Evolutionary conservation across 2,113 vertebrate species (phyloP).

Genomic region (Genyomyrus donnyi): DNA sequence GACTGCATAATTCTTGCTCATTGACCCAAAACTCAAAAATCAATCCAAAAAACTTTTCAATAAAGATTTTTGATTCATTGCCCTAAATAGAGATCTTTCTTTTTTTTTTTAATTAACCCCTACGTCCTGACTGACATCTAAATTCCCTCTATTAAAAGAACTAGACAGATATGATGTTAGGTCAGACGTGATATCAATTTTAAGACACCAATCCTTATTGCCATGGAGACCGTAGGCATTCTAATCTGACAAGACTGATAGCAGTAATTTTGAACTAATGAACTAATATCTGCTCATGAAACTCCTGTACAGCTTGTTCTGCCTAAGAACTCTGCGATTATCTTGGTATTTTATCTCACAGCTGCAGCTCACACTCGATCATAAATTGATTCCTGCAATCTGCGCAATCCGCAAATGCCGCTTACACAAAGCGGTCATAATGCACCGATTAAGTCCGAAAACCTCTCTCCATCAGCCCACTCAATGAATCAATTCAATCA

Average conservation of each 20-base stretch:
- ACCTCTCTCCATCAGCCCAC: background rate
- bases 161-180: background rate
- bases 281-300: slow-evolving; percentile 2
- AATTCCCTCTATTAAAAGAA: background rate
- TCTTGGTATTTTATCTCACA: background rate
- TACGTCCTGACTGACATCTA: slow-evolving; percentile 13
- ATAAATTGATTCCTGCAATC: slow-evolving; percentile 5
- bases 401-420: background rate
- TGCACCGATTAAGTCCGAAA: background rate
- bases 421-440: background rate
- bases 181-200: slow-evolving; percentile 16
- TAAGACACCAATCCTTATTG: slow-evolving; percentile 11
- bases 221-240: slow-evolving; percentile 9
- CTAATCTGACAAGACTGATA: slow-evolving; percentile 15
- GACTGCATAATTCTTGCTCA: background rate
- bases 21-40: background rate
- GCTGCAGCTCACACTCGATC: background rate
- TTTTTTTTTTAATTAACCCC: background rate
- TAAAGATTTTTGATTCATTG: background rate
- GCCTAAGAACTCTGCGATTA: background rate
- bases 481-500: background rate
- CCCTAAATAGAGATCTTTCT: background rate
- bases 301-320: background rate
- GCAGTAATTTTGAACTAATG: slow-evolving; percentile 12
- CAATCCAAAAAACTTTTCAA: background rate